A percentile compares a stretch with the other conserved stretches of the same genome.
Conservation (phyloP, 1,140 invertebrate species). For the Micrasema minimum region DNA sequence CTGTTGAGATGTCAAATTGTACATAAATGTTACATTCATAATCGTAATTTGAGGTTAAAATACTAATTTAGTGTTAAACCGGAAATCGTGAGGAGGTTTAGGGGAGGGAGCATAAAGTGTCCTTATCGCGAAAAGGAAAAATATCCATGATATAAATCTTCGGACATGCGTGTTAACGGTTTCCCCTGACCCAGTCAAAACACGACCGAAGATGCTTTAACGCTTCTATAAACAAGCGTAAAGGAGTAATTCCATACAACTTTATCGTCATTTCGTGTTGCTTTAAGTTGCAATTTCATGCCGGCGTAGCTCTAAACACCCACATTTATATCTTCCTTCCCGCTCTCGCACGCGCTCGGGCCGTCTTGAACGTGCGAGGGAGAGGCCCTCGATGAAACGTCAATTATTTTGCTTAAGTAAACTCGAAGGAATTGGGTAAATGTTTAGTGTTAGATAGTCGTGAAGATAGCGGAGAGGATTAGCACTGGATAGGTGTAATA, state of each 20-base stretch:
- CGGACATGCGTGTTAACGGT: constrained; percentile 6
- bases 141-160: too few relatives aligned
- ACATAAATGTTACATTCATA: too few relatives aligned
- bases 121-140: too few relatives aligned
- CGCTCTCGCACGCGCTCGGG: constrained; percentile 20
- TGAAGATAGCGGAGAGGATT: constrained; percentile 13
- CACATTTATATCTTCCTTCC: constrained; percentile 37
- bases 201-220: constrained; percentile 48
- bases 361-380: constrained; percentile 37
- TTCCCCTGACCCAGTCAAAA: constrained; percentile 34
- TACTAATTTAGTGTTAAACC: too few relatives aligned
- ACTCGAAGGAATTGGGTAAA: constrained; percentile 50
- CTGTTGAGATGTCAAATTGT: too few relatives aligned
- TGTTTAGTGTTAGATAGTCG: constrained; percentile 46
- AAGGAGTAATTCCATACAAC: constrained; percentile 52
- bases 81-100: too few relatives aligned
- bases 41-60: too few relatives aligned
- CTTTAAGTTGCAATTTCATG: constrained; percentile 54
- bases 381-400: constrained; percentile 45
- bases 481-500: background rate
- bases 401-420: constrained; percentile 51
- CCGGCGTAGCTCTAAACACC: constrained; percentile 44
- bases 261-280: constrained; percentile 52
- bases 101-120: too few relatives aligned
- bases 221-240: constrained; percentile 52